Conservation (phyloP, 2,797 vertebrate genomes). For the Molossus alvarezi region DNA sequence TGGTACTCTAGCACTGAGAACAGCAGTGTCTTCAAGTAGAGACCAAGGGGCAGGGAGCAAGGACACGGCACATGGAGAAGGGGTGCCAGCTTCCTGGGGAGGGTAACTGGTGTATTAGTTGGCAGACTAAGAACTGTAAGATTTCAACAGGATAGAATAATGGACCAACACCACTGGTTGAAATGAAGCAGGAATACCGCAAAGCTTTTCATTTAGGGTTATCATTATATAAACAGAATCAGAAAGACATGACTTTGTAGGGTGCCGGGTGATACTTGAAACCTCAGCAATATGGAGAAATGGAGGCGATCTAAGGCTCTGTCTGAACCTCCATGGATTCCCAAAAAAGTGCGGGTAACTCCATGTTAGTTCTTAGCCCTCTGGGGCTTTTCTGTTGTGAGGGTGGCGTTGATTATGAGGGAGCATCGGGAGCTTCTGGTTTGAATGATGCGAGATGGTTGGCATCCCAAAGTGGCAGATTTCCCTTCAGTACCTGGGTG, state of each 20-base stretch:
- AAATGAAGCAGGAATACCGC: constrained; percentile 38
- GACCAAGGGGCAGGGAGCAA: background rate
- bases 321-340: background rate
- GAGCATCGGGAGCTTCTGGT: background rate
- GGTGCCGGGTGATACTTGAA: background rate
- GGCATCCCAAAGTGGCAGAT: background rate
- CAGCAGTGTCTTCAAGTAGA: background rate
- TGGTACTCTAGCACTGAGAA: background rate
- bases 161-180: background rate
- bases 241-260: background rate
- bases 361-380: background rate
- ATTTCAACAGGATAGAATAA: background rate
- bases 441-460: background rate
- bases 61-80: rapidly evolving
- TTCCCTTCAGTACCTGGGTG: background rate
- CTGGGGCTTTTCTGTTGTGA: background rate
- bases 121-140: background rate
- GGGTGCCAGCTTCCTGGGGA: background rate
- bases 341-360: background rate
- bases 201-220: background rate
- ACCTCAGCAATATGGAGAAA: background rate
- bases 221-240: background rate
- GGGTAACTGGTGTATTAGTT: background rate
- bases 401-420: background rate
- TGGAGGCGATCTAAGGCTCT: background rate